These are phyloP conservation scores for Drosophila truncata DNA, from an alignment of 1,140 invertebrate species.

Conservation along the genomic window DNA sequence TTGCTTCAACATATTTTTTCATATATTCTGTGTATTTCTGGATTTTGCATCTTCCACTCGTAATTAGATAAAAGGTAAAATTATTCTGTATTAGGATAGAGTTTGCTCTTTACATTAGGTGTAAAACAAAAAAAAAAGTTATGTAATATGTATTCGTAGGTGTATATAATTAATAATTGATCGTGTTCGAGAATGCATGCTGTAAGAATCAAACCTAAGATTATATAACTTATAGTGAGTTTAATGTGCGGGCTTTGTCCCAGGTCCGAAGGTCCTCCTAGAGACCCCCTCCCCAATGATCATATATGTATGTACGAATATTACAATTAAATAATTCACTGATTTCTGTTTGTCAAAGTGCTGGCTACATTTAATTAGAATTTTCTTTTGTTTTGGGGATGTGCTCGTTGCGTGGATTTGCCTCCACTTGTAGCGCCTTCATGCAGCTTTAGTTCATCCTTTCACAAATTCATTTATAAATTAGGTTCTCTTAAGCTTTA, in stretches of 20 bases:
- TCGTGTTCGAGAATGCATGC: slow-evolving; percentile 38
- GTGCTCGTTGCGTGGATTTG: slow-evolving; percentile 28
- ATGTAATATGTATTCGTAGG: slow-evolving; percentile 46
- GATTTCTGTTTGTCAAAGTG: slow-evolving; percentile 53
- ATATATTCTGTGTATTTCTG: slow-evolving; percentile 66
- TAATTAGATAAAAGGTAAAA: slow-evolving; percentile 67
- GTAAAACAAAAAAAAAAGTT: slow-evolving; percentile 81
- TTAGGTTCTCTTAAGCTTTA: slow-evolving; percentile 66
- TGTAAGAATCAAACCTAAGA: slow-evolving; percentile 23
- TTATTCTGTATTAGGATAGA: slow-evolving; percentile 61
- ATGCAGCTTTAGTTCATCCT: slow-evolving; percentile 33
- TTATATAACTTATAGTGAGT: slow-evolving; percentile 17
- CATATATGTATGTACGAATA: slow-evolving; percentile 18
- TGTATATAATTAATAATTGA: slow-evolving; percentile 43
- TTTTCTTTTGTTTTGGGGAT: slow-evolving; percentile 27
- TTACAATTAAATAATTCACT: slow-evolving; percentile 76
- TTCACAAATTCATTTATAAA: slow-evolving; percentile 59
- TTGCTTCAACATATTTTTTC: slow-evolving; percentile 69
- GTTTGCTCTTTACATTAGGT: slow-evolving; percentile 68
- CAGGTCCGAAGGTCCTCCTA: slow-evolving; percentile 18
- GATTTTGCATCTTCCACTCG: slow-evolving; percentile 50
- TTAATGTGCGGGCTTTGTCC: slow-evolving; percentile 14
- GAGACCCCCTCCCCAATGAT: slow-evolving; percentile 14
- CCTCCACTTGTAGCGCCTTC: slow-evolving; percentile 14
- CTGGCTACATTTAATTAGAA: slow-evolving; percentile 53